A percentile compares a stretch with the other conserved stretches of the same genome.
Evolutionary conservation across 2,888 invertebrate species (phyloP).

Genomic region (Aphidoletes aphidimyza): DNA sequence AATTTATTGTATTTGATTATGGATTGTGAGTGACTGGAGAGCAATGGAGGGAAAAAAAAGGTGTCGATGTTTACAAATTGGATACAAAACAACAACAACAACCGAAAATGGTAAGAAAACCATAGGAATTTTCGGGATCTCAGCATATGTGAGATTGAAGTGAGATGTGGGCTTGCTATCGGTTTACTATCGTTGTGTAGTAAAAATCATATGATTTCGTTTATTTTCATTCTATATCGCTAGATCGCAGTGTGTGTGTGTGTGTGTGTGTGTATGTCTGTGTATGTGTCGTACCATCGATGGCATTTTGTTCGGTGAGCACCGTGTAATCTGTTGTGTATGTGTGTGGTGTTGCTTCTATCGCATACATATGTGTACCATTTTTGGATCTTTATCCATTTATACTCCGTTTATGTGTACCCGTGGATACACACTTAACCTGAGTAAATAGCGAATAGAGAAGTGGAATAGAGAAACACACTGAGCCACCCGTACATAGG

Average conservation of each 20-base stretch:
- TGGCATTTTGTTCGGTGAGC: background rate
- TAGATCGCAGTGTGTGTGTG: background rate
- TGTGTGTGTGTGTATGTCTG: background rate
- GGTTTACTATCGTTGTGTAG: background rate
- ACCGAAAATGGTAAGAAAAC: background rate
- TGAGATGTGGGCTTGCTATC: background rate
- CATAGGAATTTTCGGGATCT: background rate
- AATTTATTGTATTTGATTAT: background rate
- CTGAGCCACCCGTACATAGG: too few species aligned
- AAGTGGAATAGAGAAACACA: too few species aligned
- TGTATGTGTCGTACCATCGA: background rate
- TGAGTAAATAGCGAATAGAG: background rate
- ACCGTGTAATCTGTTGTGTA: background rate
- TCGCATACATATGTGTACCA: background rate
- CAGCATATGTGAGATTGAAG: background rate
- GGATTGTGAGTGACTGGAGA: background rate
- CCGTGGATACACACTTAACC: slow-evolving; percentile 47
- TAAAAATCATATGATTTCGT: slow-evolving; percentile 48
- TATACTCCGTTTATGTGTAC: slow-evolving; percentile 4
- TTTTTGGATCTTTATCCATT: slow-evolving; percentile 49
- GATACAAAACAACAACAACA: slow-evolving; percentile 4
- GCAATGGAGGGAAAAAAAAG: background rate
- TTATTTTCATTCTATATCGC: background rate
- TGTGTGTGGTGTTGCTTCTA: background rate
- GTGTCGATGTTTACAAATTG: slow-evolving; percentile 29